phyloP scores from a whole-genome alignment of 2,113 vertebrate genomes.

The Chaenocephalus aceratus region DNA sequence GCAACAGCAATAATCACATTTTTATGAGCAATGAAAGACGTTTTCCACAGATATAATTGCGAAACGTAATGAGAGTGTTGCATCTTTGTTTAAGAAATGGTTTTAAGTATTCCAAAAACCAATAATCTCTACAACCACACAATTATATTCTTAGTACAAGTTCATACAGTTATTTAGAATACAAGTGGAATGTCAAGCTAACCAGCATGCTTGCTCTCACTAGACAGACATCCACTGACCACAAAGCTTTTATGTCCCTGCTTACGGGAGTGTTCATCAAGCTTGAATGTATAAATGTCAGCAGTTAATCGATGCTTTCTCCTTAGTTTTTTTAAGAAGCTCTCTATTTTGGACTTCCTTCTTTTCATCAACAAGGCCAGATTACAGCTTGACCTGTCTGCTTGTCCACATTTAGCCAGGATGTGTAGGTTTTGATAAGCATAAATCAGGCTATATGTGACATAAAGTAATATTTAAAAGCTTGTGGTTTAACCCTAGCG shows the following conservation, averaged over 20 bases:
- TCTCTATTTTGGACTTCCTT: constrained; percentile 52
- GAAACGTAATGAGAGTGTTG: not conserved
- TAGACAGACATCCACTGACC: constrained; percentile 26
- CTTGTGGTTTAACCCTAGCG: constrained; percentile 26
- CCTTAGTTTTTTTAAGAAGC: constrained; percentile 51
- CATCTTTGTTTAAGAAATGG: constrained; percentile 3
- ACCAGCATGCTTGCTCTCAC: constrained; percentile 13
- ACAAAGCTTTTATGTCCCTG: constrained; percentile 37
- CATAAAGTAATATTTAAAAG: constrained; percentile 29
- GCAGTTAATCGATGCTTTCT: constrained; percentile 53
- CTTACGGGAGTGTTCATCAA: constrained; percentile 48
- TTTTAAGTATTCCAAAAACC: not conserved
- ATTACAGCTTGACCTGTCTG: constrained; percentile 46
- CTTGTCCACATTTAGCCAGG: not conserved
- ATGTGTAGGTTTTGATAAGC: constrained; percentile 15
- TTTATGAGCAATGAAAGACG: constrained; percentile 11
- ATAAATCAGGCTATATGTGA: constrained; percentile 7
- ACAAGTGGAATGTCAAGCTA: constrained; percentile 35
- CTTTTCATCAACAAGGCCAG: constrained; percentile 59
- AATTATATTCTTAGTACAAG: not conserved
- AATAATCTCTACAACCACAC: constrained; percentile 2
- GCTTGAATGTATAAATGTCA: constrained; percentile 57
- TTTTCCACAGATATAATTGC: not conserved
- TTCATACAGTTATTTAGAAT: constrained; percentile 16
- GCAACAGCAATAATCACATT: constrained; percentile 1